A percentile compares a stretch with the other conserved stretches of the same genome.
Conservation (phyloP, 2,888 invertebrate species). For the Exocentrus adspersus region DNA sequence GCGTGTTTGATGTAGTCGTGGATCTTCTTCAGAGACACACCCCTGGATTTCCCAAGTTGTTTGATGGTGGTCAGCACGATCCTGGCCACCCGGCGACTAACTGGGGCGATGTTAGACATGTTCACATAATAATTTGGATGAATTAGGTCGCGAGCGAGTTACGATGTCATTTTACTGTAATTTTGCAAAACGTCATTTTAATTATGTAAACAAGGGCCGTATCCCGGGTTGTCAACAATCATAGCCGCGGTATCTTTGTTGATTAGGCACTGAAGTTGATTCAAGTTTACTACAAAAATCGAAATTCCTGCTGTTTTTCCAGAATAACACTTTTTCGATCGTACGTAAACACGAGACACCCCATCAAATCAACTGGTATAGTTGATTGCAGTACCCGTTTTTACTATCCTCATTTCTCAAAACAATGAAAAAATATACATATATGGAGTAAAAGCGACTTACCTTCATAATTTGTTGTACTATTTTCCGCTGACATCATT, state of each 20-base stretch:
- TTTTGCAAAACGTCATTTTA: constrained; percentile 28
- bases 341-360: too few species aligned
- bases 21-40: constrained; percentile 47
- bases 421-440: too few species aligned
- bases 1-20: constrained; percentile 45
- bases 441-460: too few species aligned
- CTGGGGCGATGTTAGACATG: constrained; percentile 29
- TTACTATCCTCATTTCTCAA: too few species aligned
- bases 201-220: constrained; percentile 27
- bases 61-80: constrained; percentile 47
- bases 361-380: too few species aligned
- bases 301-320: too few species aligned
- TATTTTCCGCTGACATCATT: not conserved
- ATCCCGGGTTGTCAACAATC: constrained; percentile 9
- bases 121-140: constrained; percentile 26
- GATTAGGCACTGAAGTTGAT: too few species aligned
- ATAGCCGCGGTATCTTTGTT: too few species aligned
- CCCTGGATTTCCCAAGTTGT: constrained; percentile 43
- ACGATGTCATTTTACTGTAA: constrained; percentile 22
- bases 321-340: too few species aligned
- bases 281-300: too few species aligned
- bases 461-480: not conserved
- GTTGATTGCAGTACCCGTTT: too few species aligned
- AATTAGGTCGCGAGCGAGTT: not conserved
- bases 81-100: constrained; percentile 43